These are phyloP conservation scores for Maniola hyperantus DNA, from an alignment of 2,888 invertebrate species.

Conservation along the genomic window DNA sequence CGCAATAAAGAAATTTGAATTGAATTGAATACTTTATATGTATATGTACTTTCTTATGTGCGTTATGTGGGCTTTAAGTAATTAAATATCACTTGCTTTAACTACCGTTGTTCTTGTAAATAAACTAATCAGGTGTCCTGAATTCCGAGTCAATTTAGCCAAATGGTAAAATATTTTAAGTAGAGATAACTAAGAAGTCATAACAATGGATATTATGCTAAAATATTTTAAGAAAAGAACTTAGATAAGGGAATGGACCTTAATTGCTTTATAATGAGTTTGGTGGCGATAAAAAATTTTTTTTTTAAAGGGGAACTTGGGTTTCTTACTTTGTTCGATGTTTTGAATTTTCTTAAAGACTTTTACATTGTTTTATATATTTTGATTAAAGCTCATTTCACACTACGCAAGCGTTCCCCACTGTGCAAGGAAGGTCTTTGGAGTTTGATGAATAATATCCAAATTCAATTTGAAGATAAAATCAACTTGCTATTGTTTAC, in stretches of 20 bases:
- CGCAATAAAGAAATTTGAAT: too few relatives aligned
- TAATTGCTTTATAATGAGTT: constrained; percentile 26
- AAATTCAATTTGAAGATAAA: not conserved
- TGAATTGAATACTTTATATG: too few relatives aligned
- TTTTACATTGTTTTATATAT: too few relatives aligned
- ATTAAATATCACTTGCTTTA: too few relatives aligned
- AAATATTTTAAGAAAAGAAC: constrained; percentile 2
- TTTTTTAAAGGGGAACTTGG: not conserved
- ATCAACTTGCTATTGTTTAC: not conserved
- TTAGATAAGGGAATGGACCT: not conserved
- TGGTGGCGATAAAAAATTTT: not conserved
- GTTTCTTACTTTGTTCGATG: not conserved
- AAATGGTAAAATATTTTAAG: constrained; percentile 1
- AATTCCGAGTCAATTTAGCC: constrained; percentile 2
- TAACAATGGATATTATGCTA: not conserved
- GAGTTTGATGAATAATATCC: not conserved
- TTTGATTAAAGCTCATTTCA: too few relatives aligned
- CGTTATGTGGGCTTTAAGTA: too few relatives aligned
- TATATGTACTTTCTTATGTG: too few relatives aligned
- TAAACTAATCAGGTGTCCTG: not conserved
- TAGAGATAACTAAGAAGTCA: not conserved
- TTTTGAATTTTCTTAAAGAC: too few relatives aligned
- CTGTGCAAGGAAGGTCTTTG: too few relatives aligned
- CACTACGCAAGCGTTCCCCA: too few relatives aligned
- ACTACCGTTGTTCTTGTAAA: not conserved